Conservation (phyloP, 2,113 vertebrate genomes). For the Perca flavescens region DNA sequence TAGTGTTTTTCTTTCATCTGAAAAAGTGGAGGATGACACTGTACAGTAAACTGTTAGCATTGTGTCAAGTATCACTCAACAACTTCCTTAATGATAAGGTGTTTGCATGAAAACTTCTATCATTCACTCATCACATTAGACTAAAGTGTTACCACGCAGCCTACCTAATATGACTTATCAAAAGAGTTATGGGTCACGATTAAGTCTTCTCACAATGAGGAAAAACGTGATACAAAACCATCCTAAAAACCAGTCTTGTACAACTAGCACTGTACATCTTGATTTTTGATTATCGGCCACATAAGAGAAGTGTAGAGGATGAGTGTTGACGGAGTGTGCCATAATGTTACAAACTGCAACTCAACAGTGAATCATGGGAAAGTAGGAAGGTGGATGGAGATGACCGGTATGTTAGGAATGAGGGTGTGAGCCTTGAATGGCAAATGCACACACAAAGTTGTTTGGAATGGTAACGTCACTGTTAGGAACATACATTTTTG, state of each 20-base stretch:
- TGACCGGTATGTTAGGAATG: conserved; percentile 53
- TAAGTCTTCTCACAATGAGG: neutral
- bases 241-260: neutral
- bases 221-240: neutral
- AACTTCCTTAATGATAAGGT: neutral
- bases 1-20: neutral
- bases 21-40: neutral
- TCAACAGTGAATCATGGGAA: conserved; percentile 41
- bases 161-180: neutral
- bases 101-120: neutral
- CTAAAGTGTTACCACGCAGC: neutral
- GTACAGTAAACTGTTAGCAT: neutral
- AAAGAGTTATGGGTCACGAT: neutral
- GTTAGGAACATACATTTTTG: neutral
- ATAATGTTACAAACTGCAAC: neutral
- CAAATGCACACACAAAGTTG: neutral
- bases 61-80: neutral
- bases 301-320: neutral
- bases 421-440: conserved; percentile 51
- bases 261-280: neutral
- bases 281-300: neutral
- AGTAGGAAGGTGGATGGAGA: conserved; percentile 10
- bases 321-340: neutral
- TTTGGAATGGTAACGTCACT: conserved; percentile 34
- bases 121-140: neutral